Evolutionary conservation across 2,797 vertebrate genomes (phyloP).

Genomic region (Merluccius polli): DNA sequence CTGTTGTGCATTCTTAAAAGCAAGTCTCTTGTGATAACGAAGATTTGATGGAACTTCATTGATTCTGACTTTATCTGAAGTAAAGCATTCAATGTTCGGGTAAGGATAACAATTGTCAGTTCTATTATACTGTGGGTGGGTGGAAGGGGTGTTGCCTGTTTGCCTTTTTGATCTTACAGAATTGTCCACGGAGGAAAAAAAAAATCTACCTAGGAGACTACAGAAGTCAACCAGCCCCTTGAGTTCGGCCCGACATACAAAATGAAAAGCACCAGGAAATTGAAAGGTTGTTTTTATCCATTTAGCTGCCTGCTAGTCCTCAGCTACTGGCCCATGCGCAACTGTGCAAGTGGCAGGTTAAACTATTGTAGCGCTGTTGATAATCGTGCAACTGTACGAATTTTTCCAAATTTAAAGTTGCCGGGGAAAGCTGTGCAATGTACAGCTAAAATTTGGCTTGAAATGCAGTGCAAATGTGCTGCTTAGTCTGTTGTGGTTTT

Average conservation of each 20-base stretch:
- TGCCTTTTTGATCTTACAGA: constrained; percentile 73
- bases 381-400: constrained; percentile 63
- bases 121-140: constrained; percentile 56
- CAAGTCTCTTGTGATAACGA: constrained; percentile 50
- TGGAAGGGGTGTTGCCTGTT: constrained; percentile 54
- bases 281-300: constrained; percentile 50
- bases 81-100: constrained; percentile 61
- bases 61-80: constrained; percentile 61
- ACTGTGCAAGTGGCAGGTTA: constrained; percentile 62
- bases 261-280: constrained; percentile 43
- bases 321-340: constrained; percentile 66
- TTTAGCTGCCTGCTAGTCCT: constrained; percentile 35
- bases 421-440: constrained; percentile 70
- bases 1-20: constrained; percentile 53
- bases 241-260: constrained; percentile 51
- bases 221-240: constrained; percentile 57
- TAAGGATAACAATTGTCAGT: constrained; percentile 68
- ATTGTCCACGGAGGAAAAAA: constrained; percentile 60
- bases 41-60: constrained; percentile 60
- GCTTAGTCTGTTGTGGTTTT: constrained; percentile 41
- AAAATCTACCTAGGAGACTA: constrained; percentile 61
- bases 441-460: constrained; percentile 54
- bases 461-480: constrained; percentile 66
- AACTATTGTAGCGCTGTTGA: constrained; percentile 15
- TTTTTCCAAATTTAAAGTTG: constrained; percentile 38